Evolutionary conservation across 2,797 vertebrate genomes (phyloP), one percentile per base, ranked within the genome.

Genomic region (Enteromius viviparus): DNA sequence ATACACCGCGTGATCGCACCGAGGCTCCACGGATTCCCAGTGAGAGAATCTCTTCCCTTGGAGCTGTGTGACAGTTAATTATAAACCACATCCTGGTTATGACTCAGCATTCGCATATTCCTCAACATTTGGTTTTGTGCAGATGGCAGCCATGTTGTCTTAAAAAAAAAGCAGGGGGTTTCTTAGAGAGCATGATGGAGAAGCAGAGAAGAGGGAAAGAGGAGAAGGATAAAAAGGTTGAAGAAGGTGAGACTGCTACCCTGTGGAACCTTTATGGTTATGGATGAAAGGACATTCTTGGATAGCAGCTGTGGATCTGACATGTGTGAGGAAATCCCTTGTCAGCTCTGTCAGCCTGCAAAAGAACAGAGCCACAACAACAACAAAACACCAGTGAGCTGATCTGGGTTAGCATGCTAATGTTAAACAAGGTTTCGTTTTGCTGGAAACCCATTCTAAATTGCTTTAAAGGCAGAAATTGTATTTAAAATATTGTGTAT

Each of bases 51-150:
- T 76, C 23, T 81, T 65, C 69, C 65, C 81, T 83, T 42, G 23
- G 37, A 70, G 75, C 51, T 70, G 65, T 69, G 74, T 83, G 75
- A 78, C 81, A 83, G 81, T 69, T 83, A 78, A 77, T 83, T 83
- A 78, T 83, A 60, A 83, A 70, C 51, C 53, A 3, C 40, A 78
- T 77, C 75, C 37, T 77, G 51, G 64, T 78, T 83, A 83, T 78
- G 75, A 83, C 74, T 83, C 81, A 69, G 72, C 51, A 47, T 77
- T 23, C 53, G 51, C 74, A 62, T 77, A 60, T 78, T 82, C 62
- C 55, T 77, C 55, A 55, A 53, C 14, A 17, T 69, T 76, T 15
- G 19, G 47, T 68, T 76, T 47, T 23, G 29, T 37, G 49, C 34
- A 69, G 72, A 68, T 68, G 49, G 81, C 40, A 77, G 74, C 74